A percentile compares a stretch with the other conserved stretches of the same genome.
These are phyloP conservation scores for Protonemura montana DNA, from an alignment of 2,888 invertebrate genomes.

Conservation along the genomic window DNA sequence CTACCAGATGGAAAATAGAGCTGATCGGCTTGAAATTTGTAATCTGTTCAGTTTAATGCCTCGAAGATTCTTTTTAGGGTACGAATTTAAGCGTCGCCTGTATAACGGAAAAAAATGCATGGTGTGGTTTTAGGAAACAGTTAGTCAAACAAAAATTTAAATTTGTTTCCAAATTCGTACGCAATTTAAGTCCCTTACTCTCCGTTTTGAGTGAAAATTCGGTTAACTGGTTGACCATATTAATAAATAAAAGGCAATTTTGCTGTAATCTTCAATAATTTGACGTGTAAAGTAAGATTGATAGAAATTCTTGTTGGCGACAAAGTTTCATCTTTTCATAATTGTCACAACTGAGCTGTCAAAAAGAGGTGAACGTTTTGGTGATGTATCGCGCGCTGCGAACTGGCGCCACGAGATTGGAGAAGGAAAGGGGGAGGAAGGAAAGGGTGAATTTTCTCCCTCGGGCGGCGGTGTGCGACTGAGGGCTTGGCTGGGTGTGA, in stretches of 20 bases:
- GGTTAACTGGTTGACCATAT: too few relatives aligned
- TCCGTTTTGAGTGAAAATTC: too few relatives aligned
- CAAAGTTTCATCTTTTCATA: neutral
- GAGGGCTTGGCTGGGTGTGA: slow-evolving; percentile 45
- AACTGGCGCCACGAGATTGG: neutral
- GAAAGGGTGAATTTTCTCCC: slow-evolving; percentile 41
- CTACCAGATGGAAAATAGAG: slow-evolving; percentile 9
- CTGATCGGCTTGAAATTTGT: neutral
- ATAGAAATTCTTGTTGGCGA: slow-evolving; percentile 22
- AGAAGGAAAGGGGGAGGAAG: slow-evolving; percentile 23
- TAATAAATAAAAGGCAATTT: too few relatives aligned
- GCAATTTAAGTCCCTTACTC: too few relatives aligned
- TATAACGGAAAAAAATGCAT: too few relatives aligned
- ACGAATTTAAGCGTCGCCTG: too few relatives aligned
- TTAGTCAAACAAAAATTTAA: too few relatives aligned
- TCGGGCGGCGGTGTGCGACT: slow-evolving; percentile 38
- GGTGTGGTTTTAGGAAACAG: too few relatives aligned
- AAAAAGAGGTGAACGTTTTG: neutral
- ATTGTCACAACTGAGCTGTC: neutral
- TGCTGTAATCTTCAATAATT: neutral
- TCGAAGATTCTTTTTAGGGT: too few relatives aligned
- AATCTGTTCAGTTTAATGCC: too few relatives aligned
- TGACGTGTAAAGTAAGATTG: neutral
- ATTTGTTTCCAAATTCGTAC: too few relatives aligned
- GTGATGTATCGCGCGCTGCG: neutral